Conservation (phyloP, 1,140 invertebrate species). For the Radopholus similis region DNA sequence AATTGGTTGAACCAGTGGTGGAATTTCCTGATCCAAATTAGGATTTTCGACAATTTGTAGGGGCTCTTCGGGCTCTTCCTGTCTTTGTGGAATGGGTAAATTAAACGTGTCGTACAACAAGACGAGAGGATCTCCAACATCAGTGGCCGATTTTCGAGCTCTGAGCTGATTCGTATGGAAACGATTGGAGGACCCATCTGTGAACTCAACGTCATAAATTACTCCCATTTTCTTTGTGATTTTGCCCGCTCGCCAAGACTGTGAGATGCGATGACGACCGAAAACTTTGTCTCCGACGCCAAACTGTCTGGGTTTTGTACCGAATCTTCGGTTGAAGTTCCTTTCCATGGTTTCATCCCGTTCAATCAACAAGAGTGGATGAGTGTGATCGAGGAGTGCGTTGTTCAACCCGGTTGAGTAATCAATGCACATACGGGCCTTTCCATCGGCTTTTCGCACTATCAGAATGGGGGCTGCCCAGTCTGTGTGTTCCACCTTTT, state of each 20-base stretch:
- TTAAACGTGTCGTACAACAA: too few species aligned
- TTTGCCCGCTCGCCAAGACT: not conserved
- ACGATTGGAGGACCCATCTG: not conserved
- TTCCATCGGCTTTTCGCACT: constrained; percentile 58
- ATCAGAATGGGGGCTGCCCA: constrained; percentile 62
- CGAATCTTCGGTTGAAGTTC: not conserved
- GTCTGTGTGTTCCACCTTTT: constrained; percentile 51
- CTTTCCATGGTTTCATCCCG: not conserved
- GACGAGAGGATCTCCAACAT: too few species aligned
- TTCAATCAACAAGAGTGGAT: not conserved
- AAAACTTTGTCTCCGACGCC: not conserved
- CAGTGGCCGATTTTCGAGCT: too few species aligned
- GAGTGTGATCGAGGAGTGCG: too few species aligned
- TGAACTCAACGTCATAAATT: not conserved
- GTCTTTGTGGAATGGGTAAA: too few species aligned
- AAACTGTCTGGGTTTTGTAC: not conserved
- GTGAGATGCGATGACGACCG: not conserved
- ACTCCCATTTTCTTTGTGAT: not conserved
- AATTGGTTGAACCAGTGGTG: too few species aligned
- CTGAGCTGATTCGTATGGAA: not conserved
- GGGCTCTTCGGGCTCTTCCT: too few species aligned
- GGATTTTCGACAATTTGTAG: too few species aligned
- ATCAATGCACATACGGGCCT: constrained; percentile 57
- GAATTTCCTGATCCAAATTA: too few species aligned
- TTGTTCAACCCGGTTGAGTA: constrained; percentile 30